Evolutionary conservation across 2,113 vertebrate species (phyloP).

Genomic region (Tricholaema leucomelas): DNA sequence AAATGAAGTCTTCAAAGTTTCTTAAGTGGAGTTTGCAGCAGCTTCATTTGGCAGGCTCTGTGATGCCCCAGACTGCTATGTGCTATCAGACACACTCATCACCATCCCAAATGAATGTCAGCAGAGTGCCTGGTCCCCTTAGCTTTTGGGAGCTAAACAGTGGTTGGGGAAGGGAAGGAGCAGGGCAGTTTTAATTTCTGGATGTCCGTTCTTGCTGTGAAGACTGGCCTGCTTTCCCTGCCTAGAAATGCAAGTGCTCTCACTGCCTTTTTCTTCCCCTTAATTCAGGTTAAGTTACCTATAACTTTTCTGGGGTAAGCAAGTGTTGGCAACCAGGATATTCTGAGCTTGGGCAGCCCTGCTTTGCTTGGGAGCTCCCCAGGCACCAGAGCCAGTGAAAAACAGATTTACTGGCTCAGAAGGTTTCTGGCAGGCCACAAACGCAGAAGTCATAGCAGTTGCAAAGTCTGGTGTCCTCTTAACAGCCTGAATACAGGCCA

Average conservation of each 20-base stretch:
- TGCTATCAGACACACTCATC: neutral
- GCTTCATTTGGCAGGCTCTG: neutral
- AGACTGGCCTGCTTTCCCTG: neutral
- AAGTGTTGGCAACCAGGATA: neutral
- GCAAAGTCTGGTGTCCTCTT: neutral
- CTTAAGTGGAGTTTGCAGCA: neutral
- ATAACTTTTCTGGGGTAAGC: neutral
- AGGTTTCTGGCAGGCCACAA: neutral
- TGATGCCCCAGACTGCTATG: neutral
- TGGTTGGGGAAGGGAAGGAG: neutral
- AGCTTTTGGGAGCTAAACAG: neutral
- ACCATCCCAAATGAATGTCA: neutral
- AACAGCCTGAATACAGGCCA: neutral
- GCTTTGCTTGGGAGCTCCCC: neutral
- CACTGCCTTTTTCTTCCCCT: neutral
- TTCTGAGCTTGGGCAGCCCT: neutral
- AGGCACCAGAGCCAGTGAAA: neutral
- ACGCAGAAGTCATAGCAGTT: neutral
- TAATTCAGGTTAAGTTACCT: neutral
- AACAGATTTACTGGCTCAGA: neutral
- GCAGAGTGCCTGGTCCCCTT: neutral
- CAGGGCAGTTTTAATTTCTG: neutral
- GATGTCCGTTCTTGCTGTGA: neutral
- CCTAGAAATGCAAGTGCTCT: neutral
- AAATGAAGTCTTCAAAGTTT: neutral